These are phyloP conservation scores for Drosophila pegasa DNA, from an alignment of 2,888 invertebrate genomes.

Conservation along the genomic window DNA sequence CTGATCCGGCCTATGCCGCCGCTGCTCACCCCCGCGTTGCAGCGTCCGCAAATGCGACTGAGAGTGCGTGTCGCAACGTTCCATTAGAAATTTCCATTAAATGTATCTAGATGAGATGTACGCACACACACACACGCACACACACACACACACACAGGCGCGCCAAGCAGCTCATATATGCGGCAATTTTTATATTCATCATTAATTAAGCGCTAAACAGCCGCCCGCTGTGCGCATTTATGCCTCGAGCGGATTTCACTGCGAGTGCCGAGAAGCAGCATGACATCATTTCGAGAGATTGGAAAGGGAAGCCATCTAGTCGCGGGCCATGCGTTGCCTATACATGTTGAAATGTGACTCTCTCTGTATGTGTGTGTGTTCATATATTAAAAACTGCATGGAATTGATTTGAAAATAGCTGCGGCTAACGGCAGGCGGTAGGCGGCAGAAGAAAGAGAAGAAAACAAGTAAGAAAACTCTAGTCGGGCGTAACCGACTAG, in stretches of 20 bases:
- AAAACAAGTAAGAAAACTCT: no score
- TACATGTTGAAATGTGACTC: not conserved
- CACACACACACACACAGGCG: not conserved
- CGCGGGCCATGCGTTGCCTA: slow-evolving; percentile 24
- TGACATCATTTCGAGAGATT: slow-evolving; percentile 76
- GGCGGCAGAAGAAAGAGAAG: slow-evolving; percentile 51
- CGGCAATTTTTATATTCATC: slow-evolving; percentile 81
- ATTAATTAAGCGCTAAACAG: slow-evolving; percentile 81
- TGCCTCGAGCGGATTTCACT: slow-evolving; percentile 52
- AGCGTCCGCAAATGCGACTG: slow-evolving; percentile 40
- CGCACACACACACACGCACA: slow-evolving; percentile 2
- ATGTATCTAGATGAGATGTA: slow-evolving; percentile 14
- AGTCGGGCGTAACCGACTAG: no score
- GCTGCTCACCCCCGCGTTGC: slow-evolving; percentile 19
- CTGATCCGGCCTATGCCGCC: slow-evolving; percentile 13
- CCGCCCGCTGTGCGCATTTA: slow-evolving; percentile 70
- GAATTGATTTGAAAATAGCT: slow-evolving; percentile 79
- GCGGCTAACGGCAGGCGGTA: slow-evolving; percentile 34
- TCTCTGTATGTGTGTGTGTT: slow-evolving; percentile 13
- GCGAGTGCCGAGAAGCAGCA: slow-evolving; percentile 53
- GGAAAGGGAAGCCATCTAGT: slow-evolving; percentile 64
- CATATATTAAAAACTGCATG: slow-evolving; percentile 76
- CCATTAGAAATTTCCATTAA: slow-evolving; percentile 60
- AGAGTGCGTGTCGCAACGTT: slow-evolving; percentile 59
- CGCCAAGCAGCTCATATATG: slow-evolving; percentile 27